A percentile compares a stretch with the other conserved stretches of the same genome.
These are phyloP conservation scores for Oscheius sp. DNA, from an alignment of 2,888 invertebrate species.

Conservation along the genomic window DNA sequence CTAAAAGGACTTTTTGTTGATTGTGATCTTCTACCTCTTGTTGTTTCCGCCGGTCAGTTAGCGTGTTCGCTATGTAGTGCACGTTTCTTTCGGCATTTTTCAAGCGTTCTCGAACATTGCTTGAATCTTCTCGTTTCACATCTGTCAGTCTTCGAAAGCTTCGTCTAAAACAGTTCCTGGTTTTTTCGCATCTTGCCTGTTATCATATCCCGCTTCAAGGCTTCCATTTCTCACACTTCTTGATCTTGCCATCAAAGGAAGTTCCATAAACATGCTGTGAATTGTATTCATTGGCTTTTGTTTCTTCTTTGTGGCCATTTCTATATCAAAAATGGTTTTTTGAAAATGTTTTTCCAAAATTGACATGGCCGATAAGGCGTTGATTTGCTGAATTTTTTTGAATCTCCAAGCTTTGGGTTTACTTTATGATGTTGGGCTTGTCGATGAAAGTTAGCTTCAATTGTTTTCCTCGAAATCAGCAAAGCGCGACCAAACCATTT, in stretches of 20 bases:
- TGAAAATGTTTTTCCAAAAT: conserved; percentile 62
- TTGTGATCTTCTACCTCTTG: conserved; percentile 65
- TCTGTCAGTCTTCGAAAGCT: conserved; percentile 9
- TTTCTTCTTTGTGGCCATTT: conserved; percentile 42
- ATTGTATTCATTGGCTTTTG: conserved; percentile 39
- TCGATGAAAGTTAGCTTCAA: conserved; percentile 55
- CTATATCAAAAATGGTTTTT: conserved; percentile 58
- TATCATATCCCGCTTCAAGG: background rate
- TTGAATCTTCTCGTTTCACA: background rate
- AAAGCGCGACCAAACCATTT: conserved; percentile 90
- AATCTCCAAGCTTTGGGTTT: background rate
- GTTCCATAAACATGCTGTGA: conserved; percentile 50
- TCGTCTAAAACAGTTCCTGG: background rate
- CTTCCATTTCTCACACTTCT: conserved; percentile 44
- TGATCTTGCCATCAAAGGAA: conserved; percentile 53
- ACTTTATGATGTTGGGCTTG: conserved; percentile 57
- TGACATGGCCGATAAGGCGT: conserved; percentile 58
- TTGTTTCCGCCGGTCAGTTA: conserved; percentile 53
- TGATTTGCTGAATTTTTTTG: conserved; percentile 52
- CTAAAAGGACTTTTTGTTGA: conserved; percentile 55
- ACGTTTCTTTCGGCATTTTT: conserved; percentile 65
- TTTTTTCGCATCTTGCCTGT: background rate
- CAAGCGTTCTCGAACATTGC: conserved; percentile 47
- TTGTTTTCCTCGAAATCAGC: conserved; percentile 80
- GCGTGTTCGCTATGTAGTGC: conserved; percentile 66